Evolutionary conservation across 2,113 vertebrate genomes (phyloP).

Genomic region (Podarcis cretensis): DNA sequence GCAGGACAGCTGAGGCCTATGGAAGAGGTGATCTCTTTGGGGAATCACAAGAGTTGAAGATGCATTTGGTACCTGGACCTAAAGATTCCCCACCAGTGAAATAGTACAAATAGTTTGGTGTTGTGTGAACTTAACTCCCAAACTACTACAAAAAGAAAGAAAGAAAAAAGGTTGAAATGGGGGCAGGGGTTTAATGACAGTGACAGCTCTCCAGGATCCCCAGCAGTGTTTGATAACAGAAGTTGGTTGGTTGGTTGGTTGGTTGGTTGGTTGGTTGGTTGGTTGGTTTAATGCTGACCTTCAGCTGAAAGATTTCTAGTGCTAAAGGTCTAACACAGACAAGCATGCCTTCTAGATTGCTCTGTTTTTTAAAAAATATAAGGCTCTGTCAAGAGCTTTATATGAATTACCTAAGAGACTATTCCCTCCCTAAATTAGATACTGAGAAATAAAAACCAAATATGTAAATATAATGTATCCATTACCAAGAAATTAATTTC

Average conservation of each 20-base stretch:
- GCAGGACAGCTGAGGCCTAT: too few species aligned
- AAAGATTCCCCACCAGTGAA: background rate
- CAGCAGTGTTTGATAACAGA: background rate
- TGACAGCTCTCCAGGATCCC: background rate
- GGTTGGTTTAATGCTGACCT: background rate
- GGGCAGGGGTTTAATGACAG: background rate
- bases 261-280: background rate
- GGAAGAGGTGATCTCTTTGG: too few species aligned
- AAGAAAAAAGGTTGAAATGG: background rate
- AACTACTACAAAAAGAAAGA: background rate
- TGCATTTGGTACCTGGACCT: background rate
- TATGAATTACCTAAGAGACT: conserved; percentile 32
- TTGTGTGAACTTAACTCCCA: background rate
- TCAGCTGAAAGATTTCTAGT: background rate
- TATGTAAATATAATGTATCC: conserved; percentile 73
- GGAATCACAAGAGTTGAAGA: background rate
- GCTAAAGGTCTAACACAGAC: background rate
- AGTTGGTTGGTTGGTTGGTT: background rate
- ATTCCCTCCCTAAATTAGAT: conserved; percentile 69
- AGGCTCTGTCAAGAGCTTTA: conserved; percentile 21
- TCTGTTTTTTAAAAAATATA: background rate
- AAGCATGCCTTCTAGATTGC: background rate
- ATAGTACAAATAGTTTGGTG: background rate
- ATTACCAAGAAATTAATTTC: conserved; percentile 75
- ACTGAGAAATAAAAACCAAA: conserved; percentile 67